Base-by-base conservation (phyloP, 2,797 vertebrate genomes). In the Phoeniculus purpureus region DNA sequence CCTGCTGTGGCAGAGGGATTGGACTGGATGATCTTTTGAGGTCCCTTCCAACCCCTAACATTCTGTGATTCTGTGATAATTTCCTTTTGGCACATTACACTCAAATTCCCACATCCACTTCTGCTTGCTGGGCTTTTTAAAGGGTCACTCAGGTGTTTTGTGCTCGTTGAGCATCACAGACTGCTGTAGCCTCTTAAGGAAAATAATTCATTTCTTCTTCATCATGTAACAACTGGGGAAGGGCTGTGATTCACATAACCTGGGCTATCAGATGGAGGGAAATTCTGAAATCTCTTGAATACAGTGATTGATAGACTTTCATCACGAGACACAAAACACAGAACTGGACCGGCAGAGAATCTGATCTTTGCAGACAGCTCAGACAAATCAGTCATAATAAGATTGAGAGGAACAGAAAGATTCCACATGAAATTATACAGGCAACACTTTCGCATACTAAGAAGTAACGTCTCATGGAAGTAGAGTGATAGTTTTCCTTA, bases 331-430 rank as follows among this genome's bases (percentile, higher is more conserved):
- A 87, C 73, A 77, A 94, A 65, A 43, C 58, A 87, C 26, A 70
- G 61, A 74, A 23, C 34, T 81, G 66, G 31, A 51, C 74, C 73
- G 73, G 79, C 61, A 65, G 62, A 87, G 58, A 68, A 77, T 68
- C 75, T 87, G 83, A 81, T 89, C 87, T 73, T 84, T 94, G 66
- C 79, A 84, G 83, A 73, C 71, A 87, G 80, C 75, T 90, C 37
- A 85, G 83, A 71, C 87, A 84, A 85, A 90, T 84, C 75, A 84
- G 52, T 81, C 66, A 73, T 77, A 80, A 51, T 86, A 76, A 68
- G 79, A 87, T 54, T 84, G 87, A 85, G 62, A 62, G 76, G 80
- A 90, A 31, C 37, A 37, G 73, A 81, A 91, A 85, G 66, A 71
- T 58, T 92, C 52, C 25, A 48, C 48, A 51, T 51, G 23, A 50